Conservation (phyloP, 2,888 invertebrate genomes). For the Lymantria dispar region DNA sequence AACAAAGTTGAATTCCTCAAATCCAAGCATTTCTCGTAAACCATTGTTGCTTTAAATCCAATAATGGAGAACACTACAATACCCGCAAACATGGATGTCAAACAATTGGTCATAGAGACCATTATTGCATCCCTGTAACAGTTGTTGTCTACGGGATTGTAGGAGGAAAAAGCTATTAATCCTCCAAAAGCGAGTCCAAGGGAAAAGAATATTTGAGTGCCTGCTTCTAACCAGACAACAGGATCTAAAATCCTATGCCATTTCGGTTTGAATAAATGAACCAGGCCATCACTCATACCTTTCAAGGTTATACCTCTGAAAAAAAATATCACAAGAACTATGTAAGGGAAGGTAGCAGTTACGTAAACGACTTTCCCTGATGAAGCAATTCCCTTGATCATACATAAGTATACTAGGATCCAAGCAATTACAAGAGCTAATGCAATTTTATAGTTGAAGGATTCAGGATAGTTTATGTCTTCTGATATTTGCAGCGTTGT, state of each 20-base stretch:
- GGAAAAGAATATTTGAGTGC: constrained; percentile 98
- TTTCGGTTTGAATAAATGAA: constrained; percentile 95
- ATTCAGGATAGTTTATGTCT: constrained; percentile 92
- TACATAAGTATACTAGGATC: constrained; percentile 97
- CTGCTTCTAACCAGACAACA: constrained; percentile 98
- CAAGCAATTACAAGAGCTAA: constrained; percentile 94
- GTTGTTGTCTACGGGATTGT: constrained; percentile 98
- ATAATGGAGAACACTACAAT: constrained; percentile 98
- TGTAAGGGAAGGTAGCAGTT: constrained; percentile 97
- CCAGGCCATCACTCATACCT: constrained; percentile 92
- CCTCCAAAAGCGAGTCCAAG: constrained; percentile 97
- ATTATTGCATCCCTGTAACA: constrained; percentile 96
- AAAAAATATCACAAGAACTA: constrained; percentile 97
- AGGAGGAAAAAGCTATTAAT: constrained; percentile 97
- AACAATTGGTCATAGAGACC: constrained; percentile 95
- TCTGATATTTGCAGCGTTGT: constrained; percentile 95
- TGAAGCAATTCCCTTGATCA: constrained; percentile 98
- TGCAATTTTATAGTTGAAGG: constrained; percentile 96
- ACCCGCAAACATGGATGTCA: constrained; percentile 98
- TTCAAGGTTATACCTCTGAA: constrained; percentile 95
- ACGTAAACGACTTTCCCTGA: constrained; percentile 98
- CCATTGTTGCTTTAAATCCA: constrained; percentile 94
- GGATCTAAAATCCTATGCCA: constrained; percentile 96
- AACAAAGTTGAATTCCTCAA: constrained; percentile 84
- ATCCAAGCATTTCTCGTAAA: constrained; percentile 88